These are phyloP conservation scores for Limnodromus scolopaceus DNA, from an alignment of 2,797 vertebrate genomes.

Conservation along the genomic window DNA sequence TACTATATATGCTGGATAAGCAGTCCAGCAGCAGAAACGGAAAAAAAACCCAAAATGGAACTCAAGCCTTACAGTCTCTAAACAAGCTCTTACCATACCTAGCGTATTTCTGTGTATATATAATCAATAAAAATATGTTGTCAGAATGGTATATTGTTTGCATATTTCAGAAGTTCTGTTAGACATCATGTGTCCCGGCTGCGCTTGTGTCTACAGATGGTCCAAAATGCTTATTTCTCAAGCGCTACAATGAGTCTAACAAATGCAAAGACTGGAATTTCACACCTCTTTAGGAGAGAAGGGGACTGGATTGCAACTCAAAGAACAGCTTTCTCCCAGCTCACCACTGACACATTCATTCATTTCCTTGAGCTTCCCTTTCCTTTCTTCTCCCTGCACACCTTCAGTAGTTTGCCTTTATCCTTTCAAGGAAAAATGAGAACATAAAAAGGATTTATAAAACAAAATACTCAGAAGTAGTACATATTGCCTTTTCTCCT, in stretches of 20 bases:
- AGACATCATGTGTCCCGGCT: not conserved
- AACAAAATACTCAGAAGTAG: not conserved
- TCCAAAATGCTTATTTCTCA: slow-evolving; percentile 2
- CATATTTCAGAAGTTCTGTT: not conserved
- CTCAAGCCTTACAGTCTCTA: not conserved
- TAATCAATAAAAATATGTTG: not conserved
- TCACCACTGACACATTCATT: not conserved
- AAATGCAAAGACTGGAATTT: slow-evolving; percentile 5
- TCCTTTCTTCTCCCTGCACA: not conserved
- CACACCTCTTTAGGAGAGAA: slow-evolving; percentile 1
- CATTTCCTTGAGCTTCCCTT: not conserved
- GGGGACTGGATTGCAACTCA: not conserved
- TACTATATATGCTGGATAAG: not conserved
- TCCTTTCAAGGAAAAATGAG: not conserved
- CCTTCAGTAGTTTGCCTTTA: not conserved
- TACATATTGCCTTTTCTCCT: not conserved
- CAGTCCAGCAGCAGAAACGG: not conserved
- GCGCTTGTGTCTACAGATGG: not conserved
- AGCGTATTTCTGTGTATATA: not conserved
- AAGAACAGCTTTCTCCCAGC: not conserved
- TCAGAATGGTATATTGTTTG: not conserved
- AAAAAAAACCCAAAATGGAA: not conserved
- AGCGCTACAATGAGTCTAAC: not conserved
- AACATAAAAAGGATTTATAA: not conserved
- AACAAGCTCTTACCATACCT: not conserved